Conservation (phyloP, 2,888 invertebrate genomes). For the Xylota sylvarum region DNA sequence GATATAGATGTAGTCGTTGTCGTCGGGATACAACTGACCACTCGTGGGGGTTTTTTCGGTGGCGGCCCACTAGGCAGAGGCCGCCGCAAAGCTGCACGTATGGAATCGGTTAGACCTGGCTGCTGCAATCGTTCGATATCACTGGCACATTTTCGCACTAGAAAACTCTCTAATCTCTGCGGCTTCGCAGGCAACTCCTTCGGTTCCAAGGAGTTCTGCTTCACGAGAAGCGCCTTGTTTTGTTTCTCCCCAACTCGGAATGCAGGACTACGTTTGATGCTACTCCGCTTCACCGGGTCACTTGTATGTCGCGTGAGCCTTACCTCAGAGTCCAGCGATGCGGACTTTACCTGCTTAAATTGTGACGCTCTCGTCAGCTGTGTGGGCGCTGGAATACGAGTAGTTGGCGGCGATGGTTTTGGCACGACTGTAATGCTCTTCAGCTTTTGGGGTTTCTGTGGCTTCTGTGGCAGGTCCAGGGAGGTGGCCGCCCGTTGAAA, state of each 20-base stretch:
- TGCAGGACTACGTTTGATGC: conserved; percentile 87
- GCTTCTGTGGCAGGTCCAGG: conserved; percentile 76
- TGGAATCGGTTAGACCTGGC: conserved; percentile 85
- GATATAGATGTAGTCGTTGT: conserved; percentile 27
- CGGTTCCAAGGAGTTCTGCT: conserved; percentile 78
- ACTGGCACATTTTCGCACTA: conserved; percentile 80
- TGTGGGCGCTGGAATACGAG: conserved; percentile 58
- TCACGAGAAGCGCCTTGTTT: conserved; percentile 77
- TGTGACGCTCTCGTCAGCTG: conserved; percentile 60
- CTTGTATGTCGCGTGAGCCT: conserved; percentile 80
- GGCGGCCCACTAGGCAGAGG: conserved; percentile 90
- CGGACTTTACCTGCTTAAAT: conserved; percentile 68
- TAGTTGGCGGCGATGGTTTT: conserved; percentile 31
- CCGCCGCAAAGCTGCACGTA: conserved; percentile 88
- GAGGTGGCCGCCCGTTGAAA: conserved; percentile 78
- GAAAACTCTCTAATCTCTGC: conserved; percentile 76
- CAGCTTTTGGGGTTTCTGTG: conserved; percentile 50
- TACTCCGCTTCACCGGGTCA: conserved; percentile 84
- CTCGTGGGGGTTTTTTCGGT: conserved; percentile 90
- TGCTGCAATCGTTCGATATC: conserved; percentile 80
- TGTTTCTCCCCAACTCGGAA: conserved; percentile 83
- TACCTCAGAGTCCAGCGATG: conserved; percentile 65
- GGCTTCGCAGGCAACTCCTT: conserved; percentile 56
- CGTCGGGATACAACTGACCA: conserved; percentile 47
- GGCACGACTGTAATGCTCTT: conserved; percentile 64